These are phyloP conservation scores for Spinus olivaceus DNA, from an alignment of 2,797 vertebrate species.

Conservation along the genomic window DNA sequence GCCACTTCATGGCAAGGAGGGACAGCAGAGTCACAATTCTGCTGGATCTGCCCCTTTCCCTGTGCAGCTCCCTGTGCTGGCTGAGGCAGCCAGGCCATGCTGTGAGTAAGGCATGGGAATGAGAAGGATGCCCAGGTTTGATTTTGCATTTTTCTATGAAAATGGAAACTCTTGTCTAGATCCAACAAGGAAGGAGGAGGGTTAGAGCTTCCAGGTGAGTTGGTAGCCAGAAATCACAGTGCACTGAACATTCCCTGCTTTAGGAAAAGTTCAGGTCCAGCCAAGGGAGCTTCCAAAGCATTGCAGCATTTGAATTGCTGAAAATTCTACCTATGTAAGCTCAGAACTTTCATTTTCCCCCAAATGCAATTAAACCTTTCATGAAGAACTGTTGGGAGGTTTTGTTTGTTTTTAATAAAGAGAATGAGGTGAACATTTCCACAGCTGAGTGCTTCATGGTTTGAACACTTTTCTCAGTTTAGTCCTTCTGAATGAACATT, in stretches of 20 bases:
- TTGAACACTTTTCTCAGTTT: background rate
- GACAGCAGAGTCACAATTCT: background rate
- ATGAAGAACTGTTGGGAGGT: background rate
- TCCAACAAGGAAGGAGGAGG: background rate
- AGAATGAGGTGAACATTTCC: background rate
- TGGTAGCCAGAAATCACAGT: accelerated
- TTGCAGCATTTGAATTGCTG: background rate
- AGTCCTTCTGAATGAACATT: background rate
- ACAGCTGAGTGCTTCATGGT: background rate
- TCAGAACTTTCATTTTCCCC: background rate
- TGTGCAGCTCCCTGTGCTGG: background rate
- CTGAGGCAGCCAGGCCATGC: background rate
- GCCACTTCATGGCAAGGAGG: background rate
- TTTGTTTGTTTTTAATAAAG: background rate
- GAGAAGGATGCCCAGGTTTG: background rate
- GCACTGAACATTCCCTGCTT: background rate
- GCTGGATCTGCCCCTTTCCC: accelerated
- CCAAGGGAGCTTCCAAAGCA: background rate
- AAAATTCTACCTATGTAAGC: background rate
- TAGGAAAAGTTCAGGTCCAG: background rate
- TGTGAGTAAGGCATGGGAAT: background rate
- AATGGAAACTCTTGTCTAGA: background rate
- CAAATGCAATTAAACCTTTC: background rate
- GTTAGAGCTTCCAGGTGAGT: background rate
- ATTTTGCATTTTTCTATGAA: background rate